Base-by-base conservation (phyloP, 2,888 invertebrate genomes). In the Chrysolina oricalcia region DNA sequence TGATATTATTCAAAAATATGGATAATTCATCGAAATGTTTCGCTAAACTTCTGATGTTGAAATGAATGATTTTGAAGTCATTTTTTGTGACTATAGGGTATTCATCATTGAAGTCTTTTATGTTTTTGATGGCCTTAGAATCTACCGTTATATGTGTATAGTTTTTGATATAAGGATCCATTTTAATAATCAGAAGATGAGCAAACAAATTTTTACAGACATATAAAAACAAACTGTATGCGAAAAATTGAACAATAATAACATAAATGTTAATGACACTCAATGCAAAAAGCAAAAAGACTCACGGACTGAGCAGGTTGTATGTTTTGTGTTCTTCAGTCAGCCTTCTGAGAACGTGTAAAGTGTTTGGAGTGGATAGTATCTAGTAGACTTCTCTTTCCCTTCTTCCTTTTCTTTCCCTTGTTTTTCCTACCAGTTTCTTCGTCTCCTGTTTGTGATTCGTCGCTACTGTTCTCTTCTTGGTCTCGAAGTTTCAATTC, bases 1-100 rank as follows among this genome's bases (percentile, higher is more conserved):
- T n/a, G n/a, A n/a, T n/a, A n/a, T n/a, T n/a, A n/a, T n/a, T n/a
- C n/a, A n/a, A n/a, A n/a, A n/a, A n/a, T n/a, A n/a, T n/a, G 15
- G 48, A 48, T n/a, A n/a, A 48, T 48, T 48, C 48, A 48, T 48
- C 48, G 15, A 48, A 48, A 48, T n/a, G 48, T 48, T 48, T 48
- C 48, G 48, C 15, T 48, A 48, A 48, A 48, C 48, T 48, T n/a
- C 48, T 43, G 13, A 43, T 43, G 43, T 43, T 43, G 43, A 43
- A 43, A 13, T 43, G 9, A 8, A 43, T 43, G 11, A 43, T 43
- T 43, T 43, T 8, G 43, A 43, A 43, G 43, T 43, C 11, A 4
- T 8, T 43, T 2, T 13, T 43, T 43, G 5, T 43, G 43, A 43
- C 43, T 43, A 8, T 8, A 43, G 9, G 43, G 9, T 43, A 43